Conservation (phyloP, 2,888 invertebrate genomes). For the Drosophila borborema region DNA sequence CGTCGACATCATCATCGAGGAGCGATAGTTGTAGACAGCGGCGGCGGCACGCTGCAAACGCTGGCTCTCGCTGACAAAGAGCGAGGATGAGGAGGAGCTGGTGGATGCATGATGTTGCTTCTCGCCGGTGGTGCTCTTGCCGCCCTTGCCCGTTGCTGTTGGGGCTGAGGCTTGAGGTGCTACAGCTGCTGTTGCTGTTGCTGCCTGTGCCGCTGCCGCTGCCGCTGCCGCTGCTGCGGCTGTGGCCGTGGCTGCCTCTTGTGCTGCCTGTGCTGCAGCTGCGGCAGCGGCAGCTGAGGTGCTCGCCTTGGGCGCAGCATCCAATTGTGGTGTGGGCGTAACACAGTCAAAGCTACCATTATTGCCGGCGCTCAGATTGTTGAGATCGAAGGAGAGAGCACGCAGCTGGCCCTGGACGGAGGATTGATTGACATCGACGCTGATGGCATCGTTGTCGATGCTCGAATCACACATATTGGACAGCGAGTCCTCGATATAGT, state of each 20-base stretch:
- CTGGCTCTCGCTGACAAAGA: slow-evolving; percentile 70
- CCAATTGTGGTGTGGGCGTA: slow-evolving; percentile 55
- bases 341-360: slow-evolving; percentile 34
- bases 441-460: slow-evolving; percentile 70
- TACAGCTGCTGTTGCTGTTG: slow-evolving; percentile 5
- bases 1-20: slow-evolving; percentile 68
- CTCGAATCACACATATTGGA: slow-evolving; percentile 81
- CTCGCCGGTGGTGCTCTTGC: not conserved
- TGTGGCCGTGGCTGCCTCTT: slow-evolving; percentile 3
- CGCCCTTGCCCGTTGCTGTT: not conserved
- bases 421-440: slow-evolving; percentile 26
- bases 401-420: slow-evolving; percentile 53
- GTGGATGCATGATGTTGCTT: slow-evolving; percentile 26
- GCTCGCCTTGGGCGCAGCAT: slow-evolving; percentile 36
- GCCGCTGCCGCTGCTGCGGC: slow-evolving; percentile 9
- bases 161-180: not conserved
- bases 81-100: slow-evolving; percentile 44
- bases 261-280: not conserved
- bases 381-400: slow-evolving; percentile 59
- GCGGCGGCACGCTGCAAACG: slow-evolving; percentile 82
- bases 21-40: slow-evolving; percentile 82
- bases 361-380: slow-evolving; percentile 33
- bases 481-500: slow-evolving; percentile 82
- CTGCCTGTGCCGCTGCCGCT: not conserved
- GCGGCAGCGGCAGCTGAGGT: slow-evolving; percentile 46